Base-by-base conservation (phyloP, 1,140 invertebrate genomes). In the Cyphomyrmex costatus region DNA sequence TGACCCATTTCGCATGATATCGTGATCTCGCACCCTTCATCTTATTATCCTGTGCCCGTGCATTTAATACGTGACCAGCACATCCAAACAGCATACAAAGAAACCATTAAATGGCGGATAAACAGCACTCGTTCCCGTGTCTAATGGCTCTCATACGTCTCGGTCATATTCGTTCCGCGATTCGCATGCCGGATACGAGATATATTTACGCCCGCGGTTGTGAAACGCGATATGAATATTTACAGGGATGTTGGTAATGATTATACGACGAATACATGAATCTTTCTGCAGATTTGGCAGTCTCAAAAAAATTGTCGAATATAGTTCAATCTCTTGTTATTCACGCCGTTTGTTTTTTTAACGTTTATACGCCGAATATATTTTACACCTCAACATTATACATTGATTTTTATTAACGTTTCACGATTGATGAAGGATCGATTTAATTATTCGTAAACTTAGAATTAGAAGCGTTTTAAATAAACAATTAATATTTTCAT, bases 201-300 rank as follows among this genome's bases (percentile, higher is more conserved):
- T 42, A 74, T 78, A 83, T 79, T 65, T 60, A 30, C 60, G 82
- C 53, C 2, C 24, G 83, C 84, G 66, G 63, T 61, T 24, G 56
- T 30, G 51, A 87, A 85, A 90, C 88, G 86, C 89, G 86, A 80
- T 87, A 89, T 90, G 89, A 90, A 90, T 90, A 90, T 90, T 90
- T 90, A 87, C 68, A 88, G 36, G 51, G n/a, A 65, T 53, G 66
- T 33, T 58, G 42, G 30, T 79, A 77, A 82, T 66, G 87, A 86
- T 89, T 82, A 77, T 60, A 86, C 27, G n/a, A 30, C 60, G 46
- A 58, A 24, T 14, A 58, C 65, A 53, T 68, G 53, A 30, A 74
- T 77, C 78, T 33, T 66, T 30, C 36, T 30, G 21, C 60, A 60
- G 36, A 46, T 74, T 61, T 83, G 42, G 66, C 36, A 30, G 14